These are phyloP conservation scores for Xyrauchen texanus DNA, from an alignment of 2,113 vertebrate species.

Conservation along the genomic window DNA sequence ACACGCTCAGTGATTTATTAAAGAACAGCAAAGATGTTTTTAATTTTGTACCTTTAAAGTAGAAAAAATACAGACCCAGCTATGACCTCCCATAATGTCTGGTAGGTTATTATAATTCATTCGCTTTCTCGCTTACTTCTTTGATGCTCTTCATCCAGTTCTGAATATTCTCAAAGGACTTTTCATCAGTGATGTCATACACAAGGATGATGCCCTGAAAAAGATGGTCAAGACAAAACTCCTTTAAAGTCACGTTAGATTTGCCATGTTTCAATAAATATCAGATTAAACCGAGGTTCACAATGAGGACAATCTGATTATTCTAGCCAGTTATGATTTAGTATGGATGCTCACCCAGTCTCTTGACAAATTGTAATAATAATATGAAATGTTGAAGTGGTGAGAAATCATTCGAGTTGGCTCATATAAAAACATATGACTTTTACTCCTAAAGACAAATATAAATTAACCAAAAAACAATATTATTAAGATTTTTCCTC, in stretches of 20 bases:
- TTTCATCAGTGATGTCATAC: conserved; percentile 92
- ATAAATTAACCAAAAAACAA: too few relatives aligned
- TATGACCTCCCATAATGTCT: not conserved
- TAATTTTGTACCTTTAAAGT: not conserved
- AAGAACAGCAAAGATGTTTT: too few relatives aligned
- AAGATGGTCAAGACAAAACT: conserved; percentile 2
- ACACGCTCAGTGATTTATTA: too few relatives aligned
- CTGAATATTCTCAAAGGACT: conserved; percentile 94
- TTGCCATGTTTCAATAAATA: not conserved
- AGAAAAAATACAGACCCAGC: not conserved
- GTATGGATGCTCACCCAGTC: too few relatives aligned
- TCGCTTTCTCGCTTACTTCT: conserved; percentile 65
- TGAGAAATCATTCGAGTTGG: too few relatives aligned
- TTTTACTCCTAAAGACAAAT: too few relatives aligned
- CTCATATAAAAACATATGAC: too few relatives aligned
- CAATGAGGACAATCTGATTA: not conserved
- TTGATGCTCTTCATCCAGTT: conserved; percentile 98
- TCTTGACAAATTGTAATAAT: too few relatives aligned
- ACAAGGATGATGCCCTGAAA: conserved; percentile 90
- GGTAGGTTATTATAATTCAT: too few relatives aligned
- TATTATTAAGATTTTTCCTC: too few relatives aligned
- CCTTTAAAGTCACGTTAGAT: not conserved
- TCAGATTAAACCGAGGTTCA: not conserved
- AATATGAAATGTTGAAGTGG: too few relatives aligned
- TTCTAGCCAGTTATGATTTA: too few relatives aligned